Evolutionary conservation across 2,888 invertebrate species (phyloP), one percentile per base, ranked within the genome.

Genomic region (Drosophila conformis): DNA sequence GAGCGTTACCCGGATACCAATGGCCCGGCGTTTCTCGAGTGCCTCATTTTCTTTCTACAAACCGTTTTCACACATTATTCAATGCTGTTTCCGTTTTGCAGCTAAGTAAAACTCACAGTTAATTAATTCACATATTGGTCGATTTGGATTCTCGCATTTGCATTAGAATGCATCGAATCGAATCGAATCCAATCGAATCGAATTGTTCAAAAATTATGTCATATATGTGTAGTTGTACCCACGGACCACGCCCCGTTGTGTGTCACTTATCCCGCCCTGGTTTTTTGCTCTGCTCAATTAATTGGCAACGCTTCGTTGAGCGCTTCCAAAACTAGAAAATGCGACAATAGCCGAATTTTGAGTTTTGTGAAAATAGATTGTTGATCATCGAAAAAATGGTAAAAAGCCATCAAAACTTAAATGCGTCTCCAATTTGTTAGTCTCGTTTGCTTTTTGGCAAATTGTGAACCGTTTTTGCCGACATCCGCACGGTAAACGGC

Each of bases 171-270:
- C 88, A 88, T 54, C 76, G 66, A 71, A 58, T 49, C 68, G 67
- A 18, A 54, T 56, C 36, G 46, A 56, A 59, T 62, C 59, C 60
- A 56, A 59, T 62, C 60, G 70, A 56, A 60, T 64, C 58, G 53
- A 53, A 71, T 61, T 59, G 78, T 63, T 38, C 40, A 35, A 56
- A 78, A 83, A 86, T 79, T 87, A 89, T 90, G 90, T 90, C 86
- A 46, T 15, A 15, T 46, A 25, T 13, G 78, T 80, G 74, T 72
- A 54, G 21, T 51, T 27, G 21, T 7, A 46, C 27, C 27, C 51
- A 42, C 48, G 11, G 49, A 25, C 53, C 74, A 67, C 60, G 76
- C 66, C 74, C 56, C 74, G 15, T 48, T 46, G 10, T 66, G 52
- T 67, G 11, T 53, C 68, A 67, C 42, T 52, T 66, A 21, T 35